Percentiles rank a stretch among this genome's conserved stretches.
These are phyloP conservation scores for Macroteleia sp. DNA, from an alignment of 2,888 invertebrate genomes.

Conservation along the genomic window DNA sequence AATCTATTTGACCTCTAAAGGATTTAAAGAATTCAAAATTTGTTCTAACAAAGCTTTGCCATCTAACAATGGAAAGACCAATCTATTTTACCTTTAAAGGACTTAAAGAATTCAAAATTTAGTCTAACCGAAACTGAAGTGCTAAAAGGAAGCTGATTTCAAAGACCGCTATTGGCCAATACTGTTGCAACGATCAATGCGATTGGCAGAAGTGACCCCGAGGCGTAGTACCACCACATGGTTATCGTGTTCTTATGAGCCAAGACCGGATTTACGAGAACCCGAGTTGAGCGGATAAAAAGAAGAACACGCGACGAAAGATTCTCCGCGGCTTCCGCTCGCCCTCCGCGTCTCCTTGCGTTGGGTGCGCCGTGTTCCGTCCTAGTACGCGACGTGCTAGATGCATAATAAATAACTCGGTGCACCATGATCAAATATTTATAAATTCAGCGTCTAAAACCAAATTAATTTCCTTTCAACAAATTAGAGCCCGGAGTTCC, in stretches of 20 bases:
- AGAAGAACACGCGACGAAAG: constrained; percentile 61
- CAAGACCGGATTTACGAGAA: constrained; percentile 63
- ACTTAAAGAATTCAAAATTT: too few species aligned
- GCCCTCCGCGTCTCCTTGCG: constrained; percentile 19
- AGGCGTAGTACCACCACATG: constrained; percentile 47
- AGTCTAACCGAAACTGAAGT: neutral
- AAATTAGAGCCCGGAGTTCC: too few species aligned
- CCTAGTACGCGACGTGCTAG: constrained; percentile 52
- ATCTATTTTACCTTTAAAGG: too few species aligned
- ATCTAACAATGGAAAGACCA: too few species aligned
- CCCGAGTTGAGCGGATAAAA: constrained; percentile 51
- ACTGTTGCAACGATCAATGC: constrained; percentile 34
- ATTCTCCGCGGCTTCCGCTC: constrained; percentile 60
- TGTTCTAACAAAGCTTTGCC: too few species aligned
- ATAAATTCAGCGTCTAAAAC: constrained; percentile 51
- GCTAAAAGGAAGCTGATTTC: too few species aligned
- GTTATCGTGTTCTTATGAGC: constrained; percentile 58
- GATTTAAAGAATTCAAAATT: too few species aligned
- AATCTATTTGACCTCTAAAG: too few species aligned
- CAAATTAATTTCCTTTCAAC: constrained; percentile 42
- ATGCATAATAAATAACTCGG: constrained; percentile 51
- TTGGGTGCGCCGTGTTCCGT: constrained; percentile 10
- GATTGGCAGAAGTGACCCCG: constrained; percentile 54
- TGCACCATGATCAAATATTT: constrained; percentile 28
- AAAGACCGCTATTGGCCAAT: constrained; percentile 39